phyloP scores from a whole-genome alignment of 1,140 invertebrate species.

The Chionoecetes opilio region DNA sequence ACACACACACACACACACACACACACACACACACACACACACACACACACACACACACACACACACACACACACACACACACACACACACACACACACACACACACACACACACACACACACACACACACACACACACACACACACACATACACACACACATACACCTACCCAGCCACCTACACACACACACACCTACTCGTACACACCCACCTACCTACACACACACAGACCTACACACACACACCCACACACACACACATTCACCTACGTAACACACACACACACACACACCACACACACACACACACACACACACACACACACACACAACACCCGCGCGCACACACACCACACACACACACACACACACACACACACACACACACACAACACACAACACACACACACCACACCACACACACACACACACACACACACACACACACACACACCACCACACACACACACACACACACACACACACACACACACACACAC shows the following conservation, averaged over 20 bases:
- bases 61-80: slow-evolving; percentile 43
- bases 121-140: not conserved
- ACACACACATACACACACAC: slow-evolving; percentile 57
- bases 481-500: slow-evolving; percentile 69
- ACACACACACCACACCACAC: slow-evolving; percentile 67
- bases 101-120: slow-evolving; percentile 60
- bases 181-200: not conserved
- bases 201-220: slow-evolving; percentile 43
- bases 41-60: slow-evolving; percentile 40
- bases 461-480: slow-evolving; percentile 58
- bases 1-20: slow-evolving; percentile 54
- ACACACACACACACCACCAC: slow-evolving; percentile 41
- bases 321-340: slow-evolving; percentile 63
- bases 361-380: slow-evolving; percentile 54
- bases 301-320: slow-evolving; percentile 58
- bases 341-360: not conserved
- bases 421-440: not conserved
- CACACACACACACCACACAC: too few relatives aligned
- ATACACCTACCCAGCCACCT: too few relatives aligned
- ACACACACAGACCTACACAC: slow-evolving; percentile 62
- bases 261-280: too few relatives aligned
- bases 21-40: slow-evolving; percentile 61
- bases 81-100: slow-evolving; percentile 61
- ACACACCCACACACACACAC: slow-evolving; percentile 8
- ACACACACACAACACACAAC: too few relatives aligned